A percentile compares a stretch with the other conserved stretches of the same genome.
Conservation (phyloP, 1,140 invertebrate species). For the Episyrphus balteatus region DNA sequence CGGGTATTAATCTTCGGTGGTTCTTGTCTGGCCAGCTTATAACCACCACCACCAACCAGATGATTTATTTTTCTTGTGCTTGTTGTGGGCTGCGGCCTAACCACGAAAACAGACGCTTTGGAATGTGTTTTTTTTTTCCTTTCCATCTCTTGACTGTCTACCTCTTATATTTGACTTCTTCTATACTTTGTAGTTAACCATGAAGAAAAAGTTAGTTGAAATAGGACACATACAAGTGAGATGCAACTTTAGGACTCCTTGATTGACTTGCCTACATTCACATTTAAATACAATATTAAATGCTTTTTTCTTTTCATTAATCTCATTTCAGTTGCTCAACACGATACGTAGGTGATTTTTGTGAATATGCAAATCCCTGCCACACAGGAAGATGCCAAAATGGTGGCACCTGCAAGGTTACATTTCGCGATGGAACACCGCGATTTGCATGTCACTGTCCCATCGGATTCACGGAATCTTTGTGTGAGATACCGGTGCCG, state of each 20-base stretch:
- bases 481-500: slow-evolving; percentile 83
- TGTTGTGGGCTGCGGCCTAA: too few species aligned
- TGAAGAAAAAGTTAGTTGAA: too few species aligned
- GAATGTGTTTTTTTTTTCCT: too few species aligned
- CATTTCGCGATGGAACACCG: slow-evolving; percentile 50
- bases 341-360: slow-evolving; percentile 86
- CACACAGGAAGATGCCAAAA: slow-evolving; percentile 78
- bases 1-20: too few species aligned
- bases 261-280: not conserved
- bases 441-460: slow-evolving; percentile 79
- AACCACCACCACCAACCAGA: too few species aligned
- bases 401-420: slow-evolving; percentile 77
- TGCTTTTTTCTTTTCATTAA: slow-evolving; percentile 3
- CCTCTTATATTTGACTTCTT: too few species aligned
- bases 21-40: too few species aligned
- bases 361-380: slow-evolving; percentile 86
- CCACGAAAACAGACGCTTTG: too few species aligned
- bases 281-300: not conserved
- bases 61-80: too few species aligned
- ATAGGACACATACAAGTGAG: too few species aligned
- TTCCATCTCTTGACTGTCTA: too few species aligned
- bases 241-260: not conserved
- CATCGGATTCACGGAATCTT: slow-evolving; percentile 78
- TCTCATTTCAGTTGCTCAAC: slow-evolving; percentile 73
- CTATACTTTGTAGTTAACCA: too few species aligned